These are phyloP conservation scores for Percopsis transmontana DNA, from an alignment of 2,113 vertebrate genomes.

Conservation along the genomic window DNA sequence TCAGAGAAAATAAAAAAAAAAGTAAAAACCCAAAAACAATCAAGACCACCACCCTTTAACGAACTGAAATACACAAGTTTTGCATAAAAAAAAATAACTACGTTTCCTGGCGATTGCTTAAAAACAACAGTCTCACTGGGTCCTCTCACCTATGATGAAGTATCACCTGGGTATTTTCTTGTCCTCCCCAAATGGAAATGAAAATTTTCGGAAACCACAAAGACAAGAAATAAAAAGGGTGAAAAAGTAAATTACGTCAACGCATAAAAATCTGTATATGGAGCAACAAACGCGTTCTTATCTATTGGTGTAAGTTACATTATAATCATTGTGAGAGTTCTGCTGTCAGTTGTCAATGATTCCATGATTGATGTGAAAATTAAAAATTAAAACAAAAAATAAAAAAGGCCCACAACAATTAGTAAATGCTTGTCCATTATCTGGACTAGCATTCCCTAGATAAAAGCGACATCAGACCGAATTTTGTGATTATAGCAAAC, in stretches of 20 bases:
- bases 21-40: slow-evolving; percentile 16
- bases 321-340: no score
- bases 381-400: not conserved
- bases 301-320: not conserved
- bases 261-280: not conserved
- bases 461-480: not conserved
- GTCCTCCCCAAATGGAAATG: not conserved
- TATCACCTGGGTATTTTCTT: no score
- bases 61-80: slow-evolving; percentile 18
- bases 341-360: no score
- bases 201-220: not conserved
- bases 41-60: slow-evolving; percentile 38
- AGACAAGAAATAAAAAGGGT: slow-evolving; percentile 1
- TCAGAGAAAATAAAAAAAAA: slow-evolving; percentile 18
- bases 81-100: no score
- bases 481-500: slow-evolving; percentile 14
- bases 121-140: not conserved
- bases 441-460: not conserved
- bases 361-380: no score
- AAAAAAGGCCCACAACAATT: not conserved
- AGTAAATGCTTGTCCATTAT: not conserved
- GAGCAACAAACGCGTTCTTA: not conserved
- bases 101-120: not conserved
- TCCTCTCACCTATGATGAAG: not conserved
- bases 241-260: slow-evolving; percentile 25